phyloP scores from a whole-genome alignment of 2,797 vertebrate species.

The Chelmon rostratus region DNA sequence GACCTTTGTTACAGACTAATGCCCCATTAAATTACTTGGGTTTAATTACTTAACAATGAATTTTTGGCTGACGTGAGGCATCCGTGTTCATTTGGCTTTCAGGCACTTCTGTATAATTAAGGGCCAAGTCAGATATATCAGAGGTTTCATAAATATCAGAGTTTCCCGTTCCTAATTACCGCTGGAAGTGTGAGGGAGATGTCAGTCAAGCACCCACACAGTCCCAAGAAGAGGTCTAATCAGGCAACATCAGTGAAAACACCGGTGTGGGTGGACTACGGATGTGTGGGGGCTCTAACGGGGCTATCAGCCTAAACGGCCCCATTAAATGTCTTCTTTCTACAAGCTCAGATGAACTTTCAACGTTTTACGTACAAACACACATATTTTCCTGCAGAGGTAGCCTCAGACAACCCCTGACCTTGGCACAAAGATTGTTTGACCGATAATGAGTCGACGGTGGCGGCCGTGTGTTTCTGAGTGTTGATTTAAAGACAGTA shows the following conservation, averaged over 20 bases:
- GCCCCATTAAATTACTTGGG: constrained; percentile 12
- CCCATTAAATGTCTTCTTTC: background rate
- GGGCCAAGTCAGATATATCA: background rate
- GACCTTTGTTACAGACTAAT: constrained; percentile 5
- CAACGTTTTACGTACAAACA: background rate
- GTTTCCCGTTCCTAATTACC: background rate
- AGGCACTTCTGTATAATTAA: background rate
- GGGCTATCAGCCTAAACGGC: background rate
- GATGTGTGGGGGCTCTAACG: background rate
- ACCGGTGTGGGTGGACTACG: background rate
- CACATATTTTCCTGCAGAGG: background rate
- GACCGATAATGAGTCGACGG: background rate
- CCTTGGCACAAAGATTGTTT: background rate
- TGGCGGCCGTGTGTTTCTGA: background rate
- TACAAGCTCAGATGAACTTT: background rate
- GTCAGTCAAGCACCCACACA: background rate
- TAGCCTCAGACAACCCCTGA: background rate
- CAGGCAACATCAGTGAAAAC: constrained; percentile 5
- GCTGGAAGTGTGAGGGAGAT: background rate
- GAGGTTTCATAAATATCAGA: background rate
- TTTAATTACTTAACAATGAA: constrained; percentile 9
- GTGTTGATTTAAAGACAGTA: constrained; percentile 21
- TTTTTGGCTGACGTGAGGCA: constrained; percentile 13
- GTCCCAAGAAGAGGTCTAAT: constrained; percentile 6
- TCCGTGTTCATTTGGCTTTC: background rate